These are phyloP conservation scores for Erythrocercus mccallii DNA, from an alignment of 2,113 vertebrate genomes.

Conservation along the genomic window DNA sequence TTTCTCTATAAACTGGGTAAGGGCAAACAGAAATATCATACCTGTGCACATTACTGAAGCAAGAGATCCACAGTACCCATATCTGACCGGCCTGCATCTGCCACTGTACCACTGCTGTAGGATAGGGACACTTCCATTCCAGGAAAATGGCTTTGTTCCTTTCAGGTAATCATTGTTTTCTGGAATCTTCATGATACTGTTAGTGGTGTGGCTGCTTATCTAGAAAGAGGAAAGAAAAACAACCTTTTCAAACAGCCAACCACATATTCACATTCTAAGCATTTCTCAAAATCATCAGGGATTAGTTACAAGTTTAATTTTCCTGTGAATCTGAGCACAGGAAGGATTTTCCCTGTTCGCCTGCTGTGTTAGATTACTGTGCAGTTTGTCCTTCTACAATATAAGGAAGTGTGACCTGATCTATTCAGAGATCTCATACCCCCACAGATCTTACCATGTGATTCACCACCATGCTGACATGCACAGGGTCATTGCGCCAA, in stretches of 20 bases:
- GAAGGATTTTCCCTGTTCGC: neutral
- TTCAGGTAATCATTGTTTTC: constrained; percentile 46
- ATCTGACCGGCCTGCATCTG: constrained; percentile 19
- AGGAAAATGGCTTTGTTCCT: constrained; percentile 32
- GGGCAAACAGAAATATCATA: neutral
- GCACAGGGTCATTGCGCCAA: constrained; percentile 52
- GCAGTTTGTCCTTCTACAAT: neutral
- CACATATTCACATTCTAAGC: neutral
- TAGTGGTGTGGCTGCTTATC: constrained; percentile 47
- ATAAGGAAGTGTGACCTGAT: neutral
- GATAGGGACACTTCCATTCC: constrained; percentile 51
- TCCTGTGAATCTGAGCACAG: neutral
- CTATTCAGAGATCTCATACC: neutral
- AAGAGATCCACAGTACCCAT: constrained; percentile 1
- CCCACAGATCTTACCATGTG: constrained; percentile 37
- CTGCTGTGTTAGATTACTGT: neutral
- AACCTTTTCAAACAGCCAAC: neutral
- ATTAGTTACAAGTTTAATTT: neutral
- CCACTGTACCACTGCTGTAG: constrained; percentile 33
- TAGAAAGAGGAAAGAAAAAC: neutral
- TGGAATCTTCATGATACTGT: constrained; percentile 45
- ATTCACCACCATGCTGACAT: constrained; percentile 56
- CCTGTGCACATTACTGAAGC: constrained; percentile 47
- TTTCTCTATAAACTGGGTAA: neutral
- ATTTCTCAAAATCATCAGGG: neutral